phyloP scores from a whole-genome alignment of 2,797 vertebrate genomes.

The Tokudaia muenninki region DNA sequence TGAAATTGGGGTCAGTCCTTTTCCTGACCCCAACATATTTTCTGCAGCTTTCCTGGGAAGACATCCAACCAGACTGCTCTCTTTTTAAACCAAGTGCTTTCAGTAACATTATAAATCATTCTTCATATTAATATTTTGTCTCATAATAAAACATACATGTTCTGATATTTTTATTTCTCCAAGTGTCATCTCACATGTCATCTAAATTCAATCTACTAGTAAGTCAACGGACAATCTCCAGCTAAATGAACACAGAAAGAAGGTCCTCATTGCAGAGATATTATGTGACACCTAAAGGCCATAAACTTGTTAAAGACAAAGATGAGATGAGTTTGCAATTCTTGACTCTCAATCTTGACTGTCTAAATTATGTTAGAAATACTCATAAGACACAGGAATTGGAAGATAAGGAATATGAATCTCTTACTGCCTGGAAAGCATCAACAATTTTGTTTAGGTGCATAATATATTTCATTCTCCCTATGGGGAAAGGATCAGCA shows the following conservation, averaged over 20 bases:
- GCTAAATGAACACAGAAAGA: neutral
- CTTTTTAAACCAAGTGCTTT: slow-evolving; percentile 66
- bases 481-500: neutral
- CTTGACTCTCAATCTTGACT: neutral
- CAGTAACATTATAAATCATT: slow-evolving; percentile 68
- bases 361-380: neutral
- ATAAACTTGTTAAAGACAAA: slow-evolving; percentile 17
- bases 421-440: neutral
- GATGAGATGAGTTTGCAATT: neutral
- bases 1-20: slow-evolving; percentile 74
- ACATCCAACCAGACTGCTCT: slow-evolving; percentile 71
- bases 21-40: slow-evolving; percentile 77
- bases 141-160: slow-evolving; percentile 55
- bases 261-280: neutral
- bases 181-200: slow-evolving; percentile 33
- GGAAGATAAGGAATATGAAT: neutral
- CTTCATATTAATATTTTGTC: slow-evolving; percentile 34
- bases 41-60: slow-evolving; percentile 75
- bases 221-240: neutral
- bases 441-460: slow-evolving; percentile 25
- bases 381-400: neutral
- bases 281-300: neutral
- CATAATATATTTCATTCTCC: slow-evolving; percentile 47
- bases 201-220: slow-evolving; percentile 49
- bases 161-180: neutral